Evolutionary conservation across 2,888 invertebrate species (phyloP), one percentile per base, ranked within the genome.

Genomic region (Himalopsyche kuldschensis): DNA sequence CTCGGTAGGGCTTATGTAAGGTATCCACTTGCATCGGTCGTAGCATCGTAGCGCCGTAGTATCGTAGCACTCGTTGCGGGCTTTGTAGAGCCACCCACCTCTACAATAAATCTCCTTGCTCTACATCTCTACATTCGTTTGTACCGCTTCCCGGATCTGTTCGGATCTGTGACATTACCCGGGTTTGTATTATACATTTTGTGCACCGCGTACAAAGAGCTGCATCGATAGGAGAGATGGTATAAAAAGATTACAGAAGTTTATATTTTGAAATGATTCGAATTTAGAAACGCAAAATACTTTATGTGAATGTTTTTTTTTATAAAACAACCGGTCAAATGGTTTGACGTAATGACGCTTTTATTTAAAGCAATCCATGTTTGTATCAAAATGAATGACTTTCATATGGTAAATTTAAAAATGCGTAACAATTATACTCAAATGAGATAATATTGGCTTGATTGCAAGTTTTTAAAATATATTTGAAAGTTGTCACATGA

Each of bases 1-100:
- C 20, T 78, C 63, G 78, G 78, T 35, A n/a, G 47, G 80, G 84
- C 84, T 84, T 81, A 81, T 35, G 81, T 84, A 84, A 81, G 81
- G 81, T 69, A 81, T 78, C 84, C 84, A 81, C 84, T 81, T 84
- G 84, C 84, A 81, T 69, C 24, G 17, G 69, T 69, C 69, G 69
- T 69, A 30, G n/a, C 69, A 15, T 27, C 27, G 69, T 30, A 69
- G 27, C 63, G 47, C 15, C 31, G n/a, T 30, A 80, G 55, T 63
- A 20, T 63, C 80, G 48, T 80, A 32, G 41, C 48, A 35, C 63
- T 47, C 81, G 27, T 32, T 20, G 41, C 10, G 31, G n/a, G 81
- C 63, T 78, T 78, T 35, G 55, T 20, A 27, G 31, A 24, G 77
- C 47, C 5, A 20, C 78, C 75, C 75, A 69, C 48, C 75, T 47